Evolutionary conservation across 2,797 vertebrate species (phyloP), one percentile per base, ranked within the genome.

Genomic region (Sebastes vulpes): DNA sequence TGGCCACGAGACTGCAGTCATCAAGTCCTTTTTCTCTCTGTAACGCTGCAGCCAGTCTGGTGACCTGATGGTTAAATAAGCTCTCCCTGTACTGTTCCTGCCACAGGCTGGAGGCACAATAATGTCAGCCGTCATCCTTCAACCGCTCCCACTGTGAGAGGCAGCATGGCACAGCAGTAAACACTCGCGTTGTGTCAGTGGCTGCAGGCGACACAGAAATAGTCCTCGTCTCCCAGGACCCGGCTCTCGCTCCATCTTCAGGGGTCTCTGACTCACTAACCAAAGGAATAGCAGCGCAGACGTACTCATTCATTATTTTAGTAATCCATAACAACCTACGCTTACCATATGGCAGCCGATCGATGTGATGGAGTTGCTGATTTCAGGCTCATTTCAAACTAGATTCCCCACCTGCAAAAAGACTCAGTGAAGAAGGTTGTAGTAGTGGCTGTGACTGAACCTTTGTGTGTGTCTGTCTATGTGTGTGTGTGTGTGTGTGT

Each of bases 191-290:
- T 92, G 91, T 93, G 95, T 95, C 93, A 92, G 86, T 91, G 91
- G 92, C 95, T 93, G 85, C 88, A 77, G 95, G 95, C 93, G 84
- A 94, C 91, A 89, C 94, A 90, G 84, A 95, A 96, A 95, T 93
- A 95, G 93, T 91, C 89, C 87, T 91, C 83, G 52, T 91, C 91
- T 93, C 89, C 66, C 82, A 85, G 86, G 92, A 87, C 88, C 84
- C 14, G 73, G 77, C 87, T 86, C 77, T 70, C 70, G 54, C 87
- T 94, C 83, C 87, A 84, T 93, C 92, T 93, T 89, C 84, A 74
- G 89, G 89, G 89, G 89, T 90, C 88, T 86, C 83, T 91, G 90
- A 93, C 83, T 93, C 90, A 94, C 88, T 57, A 84, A 88, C 82
- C 82, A 77, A 88, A 86, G 82, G 76, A 89, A 83, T 68, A 83